Conservation (phyloP, 1,140 invertebrate species). For the Drosophila simulans region DNA sequence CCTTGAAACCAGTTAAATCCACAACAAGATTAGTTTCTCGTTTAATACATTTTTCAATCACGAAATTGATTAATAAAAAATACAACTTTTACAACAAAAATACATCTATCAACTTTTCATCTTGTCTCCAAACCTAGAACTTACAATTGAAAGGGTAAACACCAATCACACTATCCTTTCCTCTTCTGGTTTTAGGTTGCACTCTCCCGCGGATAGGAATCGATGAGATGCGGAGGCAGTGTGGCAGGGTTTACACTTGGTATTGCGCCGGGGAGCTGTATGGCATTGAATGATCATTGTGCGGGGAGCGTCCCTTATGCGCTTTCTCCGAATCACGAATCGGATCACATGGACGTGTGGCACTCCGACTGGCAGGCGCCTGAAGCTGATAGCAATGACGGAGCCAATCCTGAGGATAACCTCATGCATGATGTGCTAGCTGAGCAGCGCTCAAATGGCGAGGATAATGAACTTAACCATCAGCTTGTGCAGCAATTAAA, state of each 20-base stretch:
- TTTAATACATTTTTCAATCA: too few species aligned
- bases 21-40: too few species aligned
- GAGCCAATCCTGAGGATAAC: constrained; percentile 54
- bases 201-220: background rate
- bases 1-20: too few species aligned
- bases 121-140: too few species aligned
- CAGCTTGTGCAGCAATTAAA: constrained; percentile 65
- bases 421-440: constrained; percentile 73
- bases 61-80: too few species aligned
- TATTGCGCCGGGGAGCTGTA: constrained; percentile 74
- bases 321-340: constrained; percentile 60
- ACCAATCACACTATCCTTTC: too few species aligned
- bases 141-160: too few species aligned
- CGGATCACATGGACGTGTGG: constrained; percentile 77
- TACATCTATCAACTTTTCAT: too few species aligned
- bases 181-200: background rate
- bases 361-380: constrained; percentile 63
- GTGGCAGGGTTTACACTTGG: constrained; percentile 76
- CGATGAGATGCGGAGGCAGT: constrained; percentile 48
- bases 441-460: constrained; percentile 51
- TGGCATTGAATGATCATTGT: constrained; percentile 71
- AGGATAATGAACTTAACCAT: constrained; percentile 68
- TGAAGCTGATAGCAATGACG: background rate
- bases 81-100: too few species aligned
- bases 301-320: constrained; percentile 72